A percentile compares a stretch with the other conserved stretches of the same genome.
phyloP scores from a whole-genome alignment of 2,113 vertebrate genomes.

The Porphyrio hochstetteri region DNA sequence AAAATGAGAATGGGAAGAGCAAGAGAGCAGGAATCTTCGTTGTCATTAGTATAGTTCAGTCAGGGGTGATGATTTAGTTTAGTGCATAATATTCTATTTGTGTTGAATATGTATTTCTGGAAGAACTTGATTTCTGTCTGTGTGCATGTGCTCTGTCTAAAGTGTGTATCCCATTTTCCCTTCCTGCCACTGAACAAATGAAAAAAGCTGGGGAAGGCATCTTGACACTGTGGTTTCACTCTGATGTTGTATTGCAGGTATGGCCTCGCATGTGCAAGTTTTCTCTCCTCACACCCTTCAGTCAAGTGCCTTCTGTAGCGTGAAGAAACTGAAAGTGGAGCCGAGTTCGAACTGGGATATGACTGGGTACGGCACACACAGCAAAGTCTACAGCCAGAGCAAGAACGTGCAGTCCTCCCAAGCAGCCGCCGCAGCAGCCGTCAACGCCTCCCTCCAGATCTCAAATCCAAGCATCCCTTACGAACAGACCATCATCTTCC shows the following conservation, averaged over 20 bases:
- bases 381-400: conserved; percentile 95
- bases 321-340: conserved; percentile 99
- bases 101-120: not conserved
- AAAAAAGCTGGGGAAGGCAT: not conserved
- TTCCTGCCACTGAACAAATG: not conserved
- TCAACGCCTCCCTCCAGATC: conserved; percentile 90
- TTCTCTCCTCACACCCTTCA: conserved; percentile 97
- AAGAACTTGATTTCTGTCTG: not conserved
- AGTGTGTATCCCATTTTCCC: not conserved
- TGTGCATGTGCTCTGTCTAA: not conserved
- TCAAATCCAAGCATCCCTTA: conserved; percentile 90
- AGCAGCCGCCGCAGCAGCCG: conserved; percentile 86
- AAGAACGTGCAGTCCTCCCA: conserved; percentile 87
- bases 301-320: conserved; percentile 99
- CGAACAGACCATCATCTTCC: conserved; percentile 97
- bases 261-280: conserved; percentile 99
- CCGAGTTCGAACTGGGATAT: conserved; percentile 97
- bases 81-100: not conserved
- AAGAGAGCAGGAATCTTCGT: not conserved
- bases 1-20: not conserved
- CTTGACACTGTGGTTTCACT: conserved; percentile 41
- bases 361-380: conserved; percentile 98
- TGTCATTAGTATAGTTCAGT: not conserved
- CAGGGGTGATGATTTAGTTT: not conserved
- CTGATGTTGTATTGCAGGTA: conserved; percentile 81